Evolutionary conservation across 2,888 invertebrate species (phyloP).

Genomic region (Cosmia pyralina): DNA sequence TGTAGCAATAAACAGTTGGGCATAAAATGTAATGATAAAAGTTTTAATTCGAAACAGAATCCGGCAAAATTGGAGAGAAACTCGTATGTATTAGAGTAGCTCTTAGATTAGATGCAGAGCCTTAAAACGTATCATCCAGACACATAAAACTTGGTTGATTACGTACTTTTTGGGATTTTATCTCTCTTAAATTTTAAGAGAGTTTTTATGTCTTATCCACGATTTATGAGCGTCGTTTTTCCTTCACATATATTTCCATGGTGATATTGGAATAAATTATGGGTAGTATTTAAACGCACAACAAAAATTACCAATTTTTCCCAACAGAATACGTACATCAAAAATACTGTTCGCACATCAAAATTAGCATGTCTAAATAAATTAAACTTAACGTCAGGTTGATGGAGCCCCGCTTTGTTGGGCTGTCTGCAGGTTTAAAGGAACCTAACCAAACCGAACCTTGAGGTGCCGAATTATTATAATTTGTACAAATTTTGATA

Average conservation of each 20-base stretch:
- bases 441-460: too few species aligned
- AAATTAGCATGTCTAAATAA: too few species aligned
- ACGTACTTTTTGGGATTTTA: slow-evolving; percentile 63
- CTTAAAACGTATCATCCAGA: slow-evolving; percentile 44
- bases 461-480: too few species aligned
- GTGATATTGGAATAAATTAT: too few species aligned
- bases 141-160: slow-evolving; percentile 59
- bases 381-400: too few species aligned
- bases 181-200: slow-evolving; percentile 57
- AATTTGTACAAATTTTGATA: too few species aligned
- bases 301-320: too few species aligned
- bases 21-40: slow-evolving; percentile 43
- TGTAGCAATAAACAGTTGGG: slow-evolving; percentile 31
- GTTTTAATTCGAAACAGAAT: slow-evolving; percentile 49
- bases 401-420: too few species aligned
- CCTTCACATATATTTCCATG: slow-evolving; percentile 45
- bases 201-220: slow-evolving; percentile 59
- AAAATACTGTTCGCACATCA: too few species aligned
- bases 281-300: too few species aligned
- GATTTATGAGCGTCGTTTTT: slow-evolving; percentile 57
- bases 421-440: too few species aligned
- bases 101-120: slow-evolving; percentile 52
- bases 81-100: slow-evolving; percentile 32
- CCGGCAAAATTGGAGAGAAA: slow-evolving; percentile 22
- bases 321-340: too few species aligned